These are phyloP conservation scores for Diuraphis noxia DNA, from an alignment of 1,140 invertebrate genomes.

Conservation along the genomic window DNA sequence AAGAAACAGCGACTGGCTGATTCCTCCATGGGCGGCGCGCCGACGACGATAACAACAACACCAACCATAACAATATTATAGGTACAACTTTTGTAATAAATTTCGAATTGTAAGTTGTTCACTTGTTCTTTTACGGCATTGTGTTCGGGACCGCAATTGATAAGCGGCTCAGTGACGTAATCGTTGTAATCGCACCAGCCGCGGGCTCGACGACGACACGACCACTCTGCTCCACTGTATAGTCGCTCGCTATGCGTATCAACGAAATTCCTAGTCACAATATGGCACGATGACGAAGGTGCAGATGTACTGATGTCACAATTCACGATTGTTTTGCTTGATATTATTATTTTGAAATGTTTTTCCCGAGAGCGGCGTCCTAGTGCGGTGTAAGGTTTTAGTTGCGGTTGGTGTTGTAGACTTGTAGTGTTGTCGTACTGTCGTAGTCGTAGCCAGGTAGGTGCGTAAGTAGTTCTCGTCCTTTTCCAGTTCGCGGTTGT, in stretches of 20 bases:
- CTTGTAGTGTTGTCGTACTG: not conserved
- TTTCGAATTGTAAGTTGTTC: not conserved
- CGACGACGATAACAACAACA: not conserved
- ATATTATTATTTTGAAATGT: conserved; percentile 13
- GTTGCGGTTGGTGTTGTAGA: not conserved
- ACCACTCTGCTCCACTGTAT: too few species aligned
- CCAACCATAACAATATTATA: not conserved
- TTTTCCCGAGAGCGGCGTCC: not conserved
- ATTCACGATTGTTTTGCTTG: not conserved
- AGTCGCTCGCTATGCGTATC: not conserved
- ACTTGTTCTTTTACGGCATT: not conserved
- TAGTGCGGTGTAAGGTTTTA: not conserved
- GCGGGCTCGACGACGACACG: not conserved
- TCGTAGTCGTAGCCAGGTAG: not conserved
- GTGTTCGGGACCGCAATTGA: not conserved
- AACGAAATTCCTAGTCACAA: not conserved
- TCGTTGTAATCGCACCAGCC: too few species aligned
- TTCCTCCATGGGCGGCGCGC: not conserved
- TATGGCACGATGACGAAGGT: not conserved
- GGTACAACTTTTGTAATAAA: not conserved
- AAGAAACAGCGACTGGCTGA: not conserved
- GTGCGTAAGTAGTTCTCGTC: not conserved
- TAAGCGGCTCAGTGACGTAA: not conserved
- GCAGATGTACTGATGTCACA: not conserved
- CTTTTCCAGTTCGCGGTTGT: not conserved